These are phyloP conservation scores for Heliconius nattereri DNA, from an alignment of 1,140 invertebrate genomes.

Conservation along the genomic window DNA sequence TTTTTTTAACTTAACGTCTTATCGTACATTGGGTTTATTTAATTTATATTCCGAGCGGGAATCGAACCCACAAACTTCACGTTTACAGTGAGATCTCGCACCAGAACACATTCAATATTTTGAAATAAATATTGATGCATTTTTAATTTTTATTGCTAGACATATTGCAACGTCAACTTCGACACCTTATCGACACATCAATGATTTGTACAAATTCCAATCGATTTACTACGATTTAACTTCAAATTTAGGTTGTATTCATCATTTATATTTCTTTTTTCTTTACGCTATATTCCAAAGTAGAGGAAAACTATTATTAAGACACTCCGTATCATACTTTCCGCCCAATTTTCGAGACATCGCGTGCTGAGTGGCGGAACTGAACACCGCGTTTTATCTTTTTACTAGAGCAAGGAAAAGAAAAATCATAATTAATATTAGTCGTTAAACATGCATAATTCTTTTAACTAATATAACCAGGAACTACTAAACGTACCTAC, in stretches of 20 bases:
- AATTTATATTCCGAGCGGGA: too few species aligned
- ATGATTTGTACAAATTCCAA: neutral
- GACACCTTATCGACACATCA: neutral
- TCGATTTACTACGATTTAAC: neutral
- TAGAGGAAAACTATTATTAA: neutral
- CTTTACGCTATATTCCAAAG: too few species aligned
- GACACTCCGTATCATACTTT: neutral
- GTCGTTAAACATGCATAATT: too few species aligned
- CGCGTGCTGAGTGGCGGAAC: neutral
- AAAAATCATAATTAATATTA: neutral
- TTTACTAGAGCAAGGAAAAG: too few species aligned
- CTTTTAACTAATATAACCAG: neutral
- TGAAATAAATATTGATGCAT: neutral
- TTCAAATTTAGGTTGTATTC: neutral
- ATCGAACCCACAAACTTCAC: too few species aligned
- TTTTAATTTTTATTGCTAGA: slow-evolving; percentile 1
- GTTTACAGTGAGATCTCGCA: too few species aligned
- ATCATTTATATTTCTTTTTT: neutral
- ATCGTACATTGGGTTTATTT: too few species aligned
- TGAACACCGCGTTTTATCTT: neutral
- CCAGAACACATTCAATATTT: too few species aligned
- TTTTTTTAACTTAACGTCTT: too few species aligned
- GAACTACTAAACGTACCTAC: neutral
- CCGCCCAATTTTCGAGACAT: neutral
- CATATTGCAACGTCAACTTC: neutral